Evolutionary conservation across 2,888 invertebrate genomes (phyloP).

Genomic region (Acleris cristana): DNA sequence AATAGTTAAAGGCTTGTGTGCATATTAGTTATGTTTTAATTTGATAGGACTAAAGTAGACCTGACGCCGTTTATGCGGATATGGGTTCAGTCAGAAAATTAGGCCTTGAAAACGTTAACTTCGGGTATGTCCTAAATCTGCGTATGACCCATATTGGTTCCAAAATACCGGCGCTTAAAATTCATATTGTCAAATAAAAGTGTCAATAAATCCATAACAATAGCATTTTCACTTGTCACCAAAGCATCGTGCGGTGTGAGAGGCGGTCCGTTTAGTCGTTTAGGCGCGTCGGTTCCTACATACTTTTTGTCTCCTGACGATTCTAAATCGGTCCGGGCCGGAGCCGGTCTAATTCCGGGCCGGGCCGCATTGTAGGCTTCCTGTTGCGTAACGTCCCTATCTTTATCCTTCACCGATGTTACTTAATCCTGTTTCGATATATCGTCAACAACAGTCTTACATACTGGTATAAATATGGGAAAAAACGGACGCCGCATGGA

Average conservation of each 20-base stretch:
- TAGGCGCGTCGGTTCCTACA: slow-evolving; percentile 63
- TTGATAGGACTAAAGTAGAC: too few relatives aligned
- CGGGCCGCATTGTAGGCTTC: slow-evolving; percentile 61
- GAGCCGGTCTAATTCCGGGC: slow-evolving; percentile 71
- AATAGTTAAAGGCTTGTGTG: too few relatives aligned
- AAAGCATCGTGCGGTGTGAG: slow-evolving; percentile 48
- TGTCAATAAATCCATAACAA: background rate
- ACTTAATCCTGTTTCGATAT: slow-evolving; percentile 21
- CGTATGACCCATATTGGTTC: too few relatives aligned
- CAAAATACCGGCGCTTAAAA: too few relatives aligned
- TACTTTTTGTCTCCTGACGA: slow-evolving; percentile 75
- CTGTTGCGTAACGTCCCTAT: slow-evolving; percentile 69
- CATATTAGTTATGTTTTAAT: too few relatives aligned
- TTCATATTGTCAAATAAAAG: too few relatives aligned
- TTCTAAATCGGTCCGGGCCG: slow-evolving; percentile 75
- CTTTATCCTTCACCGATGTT: slow-evolving; percentile 48
- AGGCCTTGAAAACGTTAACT: too few relatives aligned
- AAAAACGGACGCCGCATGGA: background rate
- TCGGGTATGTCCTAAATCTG: too few relatives aligned
- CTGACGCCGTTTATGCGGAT: too few relatives aligned
- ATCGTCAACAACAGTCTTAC: background rate
- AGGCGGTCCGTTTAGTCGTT: slow-evolving; percentile 53
- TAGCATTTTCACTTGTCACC: background rate
- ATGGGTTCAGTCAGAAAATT: too few relatives aligned
- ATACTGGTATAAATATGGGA: background rate